Evolutionary conservation across 2,797 vertebrate genomes (phyloP), one percentile per base, ranked within the genome.

Genomic region (Chelmon rostratus): DNA sequence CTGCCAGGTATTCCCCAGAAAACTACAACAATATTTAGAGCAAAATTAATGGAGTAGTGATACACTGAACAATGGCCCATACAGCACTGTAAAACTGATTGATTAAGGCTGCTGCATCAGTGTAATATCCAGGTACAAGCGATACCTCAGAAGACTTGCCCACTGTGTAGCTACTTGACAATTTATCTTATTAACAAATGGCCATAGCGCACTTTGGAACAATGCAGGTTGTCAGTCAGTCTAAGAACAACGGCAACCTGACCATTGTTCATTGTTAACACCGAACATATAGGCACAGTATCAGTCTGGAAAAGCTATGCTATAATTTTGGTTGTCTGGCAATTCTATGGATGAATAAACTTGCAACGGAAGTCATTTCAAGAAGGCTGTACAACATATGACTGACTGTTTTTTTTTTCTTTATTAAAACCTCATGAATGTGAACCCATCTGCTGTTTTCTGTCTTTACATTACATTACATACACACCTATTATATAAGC

Each of bases 31-130:
- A 56, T 63, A 40, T 50, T 58, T 35, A 11, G 33, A 68, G 40
- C 64, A 52, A 46, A 78, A 77, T 33, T 21, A 52, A 73, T 21
- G 15, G 33, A 54, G n/a, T 21, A 44, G 21, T 70, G 63, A 12
- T 33, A 28, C 53, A 25, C 6, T 58, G 61, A 83, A 88, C 72
- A 87, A 81, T 82, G 70, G 73, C 25, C 33, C 12, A 28, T 59
- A n/a, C 67, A 44, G 64, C n/a, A 63, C 28, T 19, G 64, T 50
- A 62, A 46, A 62, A 38, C 68, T 86, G 88, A 92, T 79, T 78
- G 83, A 90, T 88, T 79, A 78, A 57, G 25, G 78, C 65, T 86
- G 82, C 83, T 84, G 84, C 68, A 80, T 91, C 75, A 61, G 38
- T 75, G 66, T 62, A 81, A 82, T 86, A 69, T 68, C 58, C 33